Evolutionary conservation across 2,888 invertebrate species (phyloP).

Genomic region (Platynereis dumerilii): DNA sequence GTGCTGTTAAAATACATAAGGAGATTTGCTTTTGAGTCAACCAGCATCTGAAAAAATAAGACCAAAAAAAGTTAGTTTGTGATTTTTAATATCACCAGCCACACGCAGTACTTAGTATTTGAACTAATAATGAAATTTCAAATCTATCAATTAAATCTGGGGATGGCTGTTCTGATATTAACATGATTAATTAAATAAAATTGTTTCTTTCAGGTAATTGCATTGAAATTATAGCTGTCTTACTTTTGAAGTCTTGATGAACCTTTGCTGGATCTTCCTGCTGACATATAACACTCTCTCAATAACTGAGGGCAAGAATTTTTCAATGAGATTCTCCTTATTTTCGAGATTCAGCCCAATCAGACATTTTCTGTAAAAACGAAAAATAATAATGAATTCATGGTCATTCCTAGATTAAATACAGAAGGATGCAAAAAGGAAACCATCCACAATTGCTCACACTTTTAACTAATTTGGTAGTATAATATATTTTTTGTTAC

Average conservation of each 20-base stretch:
- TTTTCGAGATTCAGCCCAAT: slow-evolving; percentile 48
- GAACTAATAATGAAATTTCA: not conserved
- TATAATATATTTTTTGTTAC: too few relatives aligned
- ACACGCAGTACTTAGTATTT: not conserved
- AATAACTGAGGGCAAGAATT: slow-evolving; percentile 50
- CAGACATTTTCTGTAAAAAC: slow-evolving; percentile 44
- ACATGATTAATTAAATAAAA: too few relatives aligned
- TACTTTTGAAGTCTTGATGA: slow-evolving; percentile 34
- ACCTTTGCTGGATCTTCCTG: slow-evolving; percentile 51
- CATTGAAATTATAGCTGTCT: slow-evolving; percentile 10
- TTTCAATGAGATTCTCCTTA: slow-evolving; percentile 44
- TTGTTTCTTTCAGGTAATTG: too few relatives aligned
- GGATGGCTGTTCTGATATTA: too few relatives aligned
- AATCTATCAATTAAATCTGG: too few relatives aligned
- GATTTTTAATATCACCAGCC: not conserved
- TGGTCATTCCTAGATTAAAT: too few relatives aligned
- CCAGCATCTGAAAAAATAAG: slow-evolving; percentile 30
- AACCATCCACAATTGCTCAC: too few relatives aligned
- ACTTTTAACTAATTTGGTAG: too few relatives aligned
- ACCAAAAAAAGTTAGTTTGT: not conserved
- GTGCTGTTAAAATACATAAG: slow-evolving; percentile 41
- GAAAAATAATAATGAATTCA: not conserved
- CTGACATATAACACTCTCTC: slow-evolving; percentile 54
- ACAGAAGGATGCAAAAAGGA: too few relatives aligned
- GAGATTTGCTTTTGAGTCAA: slow-evolving; percentile 35